Conservation (phyloP, 2,113 vertebrate genomes). For the Procapra przewalskii region DNA sequence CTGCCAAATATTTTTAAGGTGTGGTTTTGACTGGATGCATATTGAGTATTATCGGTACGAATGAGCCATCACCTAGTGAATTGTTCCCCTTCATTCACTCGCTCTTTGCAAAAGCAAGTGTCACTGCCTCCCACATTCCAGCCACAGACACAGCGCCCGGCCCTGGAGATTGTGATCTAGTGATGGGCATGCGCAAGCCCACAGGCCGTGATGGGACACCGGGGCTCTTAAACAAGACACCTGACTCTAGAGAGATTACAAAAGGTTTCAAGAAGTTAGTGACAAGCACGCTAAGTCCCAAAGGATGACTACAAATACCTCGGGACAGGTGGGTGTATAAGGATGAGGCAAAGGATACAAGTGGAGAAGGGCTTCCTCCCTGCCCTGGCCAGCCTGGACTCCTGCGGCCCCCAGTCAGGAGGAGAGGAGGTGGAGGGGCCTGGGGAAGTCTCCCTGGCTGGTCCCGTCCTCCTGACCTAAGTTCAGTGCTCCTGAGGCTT, state of each 20-base stretch:
- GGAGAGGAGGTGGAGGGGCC: not conserved
- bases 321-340: not conserved
- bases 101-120: not conserved
- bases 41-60: not conserved
- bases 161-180: not conserved
- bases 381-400: not conserved
- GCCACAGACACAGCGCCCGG: not conserved
- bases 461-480: not conserved
- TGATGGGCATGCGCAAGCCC: accelerated
- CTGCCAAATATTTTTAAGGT: not conserved
- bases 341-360: accelerated
- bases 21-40: not conserved
- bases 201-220: accelerated
- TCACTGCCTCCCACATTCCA: too few species aligned
- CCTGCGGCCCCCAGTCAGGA: not conserved
- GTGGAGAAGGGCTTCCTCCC: not conserved
- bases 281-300: not conserved
- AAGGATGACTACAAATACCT: not conserved
- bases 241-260: not conserved
- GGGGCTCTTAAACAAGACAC: not conserved
- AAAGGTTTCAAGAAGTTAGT: not conserved
- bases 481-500: not conserved
- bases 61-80: too few species aligned
- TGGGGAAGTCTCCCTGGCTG: not conserved
- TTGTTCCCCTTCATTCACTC: not conserved